Evolutionary conservation across 1,140 invertebrate species (phyloP).

Genomic region (Scaptomyza montana): DNA sequence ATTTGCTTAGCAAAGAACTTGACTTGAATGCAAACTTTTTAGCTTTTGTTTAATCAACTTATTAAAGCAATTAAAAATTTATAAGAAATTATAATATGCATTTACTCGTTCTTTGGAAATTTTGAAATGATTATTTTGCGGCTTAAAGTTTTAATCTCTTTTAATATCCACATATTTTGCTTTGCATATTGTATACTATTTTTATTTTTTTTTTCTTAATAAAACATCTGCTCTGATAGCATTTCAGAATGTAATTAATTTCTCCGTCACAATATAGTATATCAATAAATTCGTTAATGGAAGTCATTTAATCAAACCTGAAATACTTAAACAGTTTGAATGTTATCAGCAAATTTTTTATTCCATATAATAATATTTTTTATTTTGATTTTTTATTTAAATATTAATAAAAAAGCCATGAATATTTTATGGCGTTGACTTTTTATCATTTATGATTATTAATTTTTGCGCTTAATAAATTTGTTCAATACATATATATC

Average conservation of each 20-base stretch:
- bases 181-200: no score
- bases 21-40: background rate
- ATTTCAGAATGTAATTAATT: background rate
- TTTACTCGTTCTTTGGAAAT: no score
- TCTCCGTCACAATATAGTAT: background rate
- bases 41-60: conserved; percentile 7
- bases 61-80: conserved; percentile 7
- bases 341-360: background rate
- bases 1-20: background rate
- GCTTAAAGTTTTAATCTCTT: background rate
- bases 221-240: no score
- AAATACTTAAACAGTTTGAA: background rate
- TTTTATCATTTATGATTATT: conserved; percentile 26
- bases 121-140: no score
- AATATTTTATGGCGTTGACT: conserved; percentile 2
- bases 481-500: conserved; percentile 54
- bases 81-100: no score
- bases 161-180: background rate
- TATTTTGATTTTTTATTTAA: conserved; percentile 2
- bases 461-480: conserved; percentile 62
- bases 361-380: background rate
- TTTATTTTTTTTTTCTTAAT: no score
- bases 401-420: background rate
- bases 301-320: background rate
- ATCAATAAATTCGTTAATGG: background rate